A percentile compares a stretch with the other conserved stretches of the same genome.
phyloP scores from a whole-genome alignment of 64 coral and sea anemone genomes.

The Montipora sp. region DNA sequence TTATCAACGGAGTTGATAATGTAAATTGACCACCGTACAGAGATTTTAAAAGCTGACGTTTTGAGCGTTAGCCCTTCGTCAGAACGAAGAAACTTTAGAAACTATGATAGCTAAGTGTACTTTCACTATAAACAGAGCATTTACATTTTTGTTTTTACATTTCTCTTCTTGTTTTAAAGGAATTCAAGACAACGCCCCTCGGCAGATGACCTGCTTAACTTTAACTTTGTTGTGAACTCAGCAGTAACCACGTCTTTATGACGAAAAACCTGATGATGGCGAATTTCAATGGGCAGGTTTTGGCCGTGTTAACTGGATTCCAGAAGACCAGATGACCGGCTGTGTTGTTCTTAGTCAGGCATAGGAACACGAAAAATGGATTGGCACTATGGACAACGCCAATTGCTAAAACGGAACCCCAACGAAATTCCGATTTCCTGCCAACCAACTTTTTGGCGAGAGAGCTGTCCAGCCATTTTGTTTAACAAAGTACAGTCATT shows the following conservation, averaged over 20 bases:
- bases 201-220: constrained; percentile 80
- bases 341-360: not conserved
- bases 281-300: not conserved
- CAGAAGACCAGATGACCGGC: not conserved
- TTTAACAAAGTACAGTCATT: not conserved
- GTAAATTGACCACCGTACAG: no score
- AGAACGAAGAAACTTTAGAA: no score
- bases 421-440: not conserved
- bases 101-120: no score
- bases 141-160: no score
- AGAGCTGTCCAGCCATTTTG: not conserved
- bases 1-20: no score
- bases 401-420: not conserved
- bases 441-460: not conserved
- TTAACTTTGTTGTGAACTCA: constrained; percentile 79
- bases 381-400: not conserved
- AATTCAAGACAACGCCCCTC: constrained; percentile 78
- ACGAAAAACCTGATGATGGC: not conserved
- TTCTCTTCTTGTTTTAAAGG: constrained; percentile 37
- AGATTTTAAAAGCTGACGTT: no score
- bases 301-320: not conserved
- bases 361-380: no score
- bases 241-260: constrained; percentile 89
- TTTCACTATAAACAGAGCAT: no score
- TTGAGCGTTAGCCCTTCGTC: no score